Base-by-base conservation (phyloP, 1,140 invertebrate species). In the Drosophila parabipectinata region DNA sequence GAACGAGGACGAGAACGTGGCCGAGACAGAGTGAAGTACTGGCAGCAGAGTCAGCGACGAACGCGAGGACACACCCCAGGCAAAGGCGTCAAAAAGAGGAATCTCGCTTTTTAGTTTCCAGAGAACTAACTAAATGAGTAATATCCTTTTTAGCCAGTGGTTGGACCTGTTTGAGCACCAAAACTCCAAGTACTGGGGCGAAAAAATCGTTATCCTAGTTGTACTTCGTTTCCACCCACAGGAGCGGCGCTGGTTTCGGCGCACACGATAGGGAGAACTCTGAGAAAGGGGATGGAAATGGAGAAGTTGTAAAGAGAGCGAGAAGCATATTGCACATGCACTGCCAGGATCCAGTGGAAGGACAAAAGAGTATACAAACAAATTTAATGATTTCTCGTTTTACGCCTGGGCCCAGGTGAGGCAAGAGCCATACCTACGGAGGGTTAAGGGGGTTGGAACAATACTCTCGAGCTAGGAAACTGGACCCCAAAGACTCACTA, bases 311-410 rank as follows among this genome's bases (percentile, higher is more conserved):
- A 45, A 4, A 14, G 34, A 37, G 18, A 60, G 47, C 18, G 12
- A 47, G 41, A 14, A 57, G n/a, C 18, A 26, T 2, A 63, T 9
- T 12, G 28, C 14, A 61, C 24, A 73, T 73, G 69, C 56, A 72
- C 30, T 61, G 37, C 32, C 56, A 32, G 34, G 44, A 50, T 44
- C 41, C 39, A 41, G 39, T 14, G 41, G 7, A 37, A 34, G 76
- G 64, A 72, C 74, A 82, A 79, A 79, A 63, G 75, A 74, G 80
- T 87, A 90, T 90, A 90, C 80, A 78, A 90, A 90, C 78, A 90
- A 90, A 85, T 85, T 90, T 90, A 90, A 90, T 90, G 72, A 90
- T 90, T 90, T 81, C 78, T 79, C 74, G 21, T 75, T 34, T 74
- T 56, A 50, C 30, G 51, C 52, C 14, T 15, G 24, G 28, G 73